These are phyloP conservation scores for Poecile atricapillus DNA, from an alignment of 2,113 vertebrate species.

Conservation along the genomic window DNA sequence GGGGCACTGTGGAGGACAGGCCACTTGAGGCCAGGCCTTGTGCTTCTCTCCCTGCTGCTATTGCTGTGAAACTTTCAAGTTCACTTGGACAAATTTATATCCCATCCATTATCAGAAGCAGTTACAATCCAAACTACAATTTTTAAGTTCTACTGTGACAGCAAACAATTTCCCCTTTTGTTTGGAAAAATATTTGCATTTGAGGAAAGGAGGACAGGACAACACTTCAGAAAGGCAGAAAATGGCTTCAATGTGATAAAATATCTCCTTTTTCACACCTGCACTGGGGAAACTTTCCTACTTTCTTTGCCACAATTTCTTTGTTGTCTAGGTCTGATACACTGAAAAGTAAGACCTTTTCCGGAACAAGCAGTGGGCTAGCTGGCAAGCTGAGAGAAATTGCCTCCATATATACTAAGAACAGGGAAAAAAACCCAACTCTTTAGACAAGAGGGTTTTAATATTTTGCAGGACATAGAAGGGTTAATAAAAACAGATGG, in stretches of 20 bases:
- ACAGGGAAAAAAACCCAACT: neutral
- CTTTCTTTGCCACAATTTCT: neutral
- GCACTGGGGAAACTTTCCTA: neutral
- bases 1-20: neutral
- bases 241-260: neutral
- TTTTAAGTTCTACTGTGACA: neutral
- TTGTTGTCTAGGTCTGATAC: neutral
- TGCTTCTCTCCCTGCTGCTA: neutral
- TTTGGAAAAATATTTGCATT: neutral
- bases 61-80: neutral
- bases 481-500: neutral
- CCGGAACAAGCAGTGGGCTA: neutral
- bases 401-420: neutral
- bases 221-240: neutral
- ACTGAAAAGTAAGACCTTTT: neutral
- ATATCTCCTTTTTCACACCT: neutral
- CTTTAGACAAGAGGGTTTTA: neutral
- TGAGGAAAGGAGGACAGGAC: neutral
- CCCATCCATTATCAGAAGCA: neutral
- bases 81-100: neutral
- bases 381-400: neutral
- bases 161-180: neutral
- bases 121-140: neutral
- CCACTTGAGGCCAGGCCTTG: rapidly evolving
- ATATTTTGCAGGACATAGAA: neutral